Base-by-base conservation (phyloP, 2,888 invertebrate genomes). In the Drosophila barbarae region DNA sequence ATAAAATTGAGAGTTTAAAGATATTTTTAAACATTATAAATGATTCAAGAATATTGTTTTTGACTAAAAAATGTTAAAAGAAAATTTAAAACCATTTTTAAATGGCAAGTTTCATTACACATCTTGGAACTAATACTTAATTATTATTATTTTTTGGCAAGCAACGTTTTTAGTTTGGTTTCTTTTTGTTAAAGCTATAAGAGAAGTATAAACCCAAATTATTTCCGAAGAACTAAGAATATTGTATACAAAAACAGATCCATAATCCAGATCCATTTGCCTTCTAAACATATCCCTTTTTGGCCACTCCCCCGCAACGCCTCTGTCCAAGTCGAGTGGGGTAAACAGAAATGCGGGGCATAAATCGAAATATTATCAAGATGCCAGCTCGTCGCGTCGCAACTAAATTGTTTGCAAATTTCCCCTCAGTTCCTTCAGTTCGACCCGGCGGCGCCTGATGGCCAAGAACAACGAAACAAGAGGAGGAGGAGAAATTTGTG, bases 301-400 rank as follows among this genome's bases (percentile, higher is more conserved):
- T 12, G 30, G 30, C 10, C n/a, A 44, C 23, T 35, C 23, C 18
- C 9, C 39, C 15, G 10, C 38, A 1, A 28, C 47, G 13, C 50
- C 58, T 42, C 23, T 55, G 52, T n/a, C 9, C 52, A 30, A 23
- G 9, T 28, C 15, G 28, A 50, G 34, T 66, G 66, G 54, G 30
- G 38, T 39, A 53, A 71, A 36, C n/a, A 26, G 38, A 39, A 39
- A 39, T 32, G 38, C 13, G 54, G 44, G 61, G 65, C 60, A 85
- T 84, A 85, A 85, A 81, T 81, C 85, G 85, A 85, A 79, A 81
- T 84, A 82, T 81, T 85, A 81, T 81, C 81, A 81, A 72, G 81
- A 81, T 81, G 81, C 81, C 81, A 71, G 69, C 71, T 69, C 47
- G 81, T 85, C 81, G 79, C 71, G 79, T 65, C 58, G 38, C 39